Conservation (phyloP, 1,140 invertebrate species). For the Eubasilissa regina region DNA sequence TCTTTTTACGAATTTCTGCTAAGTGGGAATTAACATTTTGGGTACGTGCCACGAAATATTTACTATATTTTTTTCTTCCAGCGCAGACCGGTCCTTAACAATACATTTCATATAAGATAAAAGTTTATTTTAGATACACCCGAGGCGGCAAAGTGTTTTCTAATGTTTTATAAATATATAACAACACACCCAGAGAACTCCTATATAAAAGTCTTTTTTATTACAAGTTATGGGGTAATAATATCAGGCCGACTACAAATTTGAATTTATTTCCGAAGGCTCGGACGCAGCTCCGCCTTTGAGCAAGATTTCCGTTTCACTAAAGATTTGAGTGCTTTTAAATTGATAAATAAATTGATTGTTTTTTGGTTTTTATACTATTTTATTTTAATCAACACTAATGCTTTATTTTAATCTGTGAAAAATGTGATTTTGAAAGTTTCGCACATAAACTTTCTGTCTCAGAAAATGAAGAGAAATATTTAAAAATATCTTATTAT, state of each 20-base stretch:
- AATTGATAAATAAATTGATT: conserved; percentile 15
- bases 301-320: conserved; percentile 2
- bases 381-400: conserved; percentile 11
- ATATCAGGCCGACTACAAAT: conserved; percentile 31
- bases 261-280: conserved; percentile 41
- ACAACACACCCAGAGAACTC: conserved; percentile 18
- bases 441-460: too few species aligned
- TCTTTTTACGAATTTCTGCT: too few species aligned
- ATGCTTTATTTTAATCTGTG: neutral
- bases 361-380: neutral
- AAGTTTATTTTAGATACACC: neutral
- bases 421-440: too few species aligned
- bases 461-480: too few species aligned
- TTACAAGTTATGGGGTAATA: conserved; percentile 47
- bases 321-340: conserved; percentile 27
- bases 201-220: conserved; percentile 44
- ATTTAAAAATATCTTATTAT: too few species aligned
- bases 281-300: conserved; percentile 32
- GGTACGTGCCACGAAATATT: neutral
- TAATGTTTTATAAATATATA: conserved; percentile 51
- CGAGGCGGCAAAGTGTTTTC: conserved; percentile 46
- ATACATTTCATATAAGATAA: conserved; percentile 1
- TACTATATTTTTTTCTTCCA: neutral
- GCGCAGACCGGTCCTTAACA: neutral
- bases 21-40: too few species aligned